Evolutionary conservation across 2,888 invertebrate genomes (phyloP).

Genomic region (Melieria crassipennis): DNA sequence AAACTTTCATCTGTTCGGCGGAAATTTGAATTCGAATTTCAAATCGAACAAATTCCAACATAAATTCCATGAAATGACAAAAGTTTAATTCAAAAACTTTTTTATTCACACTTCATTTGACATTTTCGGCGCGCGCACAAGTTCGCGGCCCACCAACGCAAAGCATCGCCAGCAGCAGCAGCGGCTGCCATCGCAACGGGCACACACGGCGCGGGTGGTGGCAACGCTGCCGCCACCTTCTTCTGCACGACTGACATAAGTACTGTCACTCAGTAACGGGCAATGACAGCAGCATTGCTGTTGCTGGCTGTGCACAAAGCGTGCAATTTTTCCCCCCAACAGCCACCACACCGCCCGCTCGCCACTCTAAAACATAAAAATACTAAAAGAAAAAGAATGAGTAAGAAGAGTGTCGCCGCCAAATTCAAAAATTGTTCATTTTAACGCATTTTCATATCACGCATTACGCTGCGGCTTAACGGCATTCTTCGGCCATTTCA

Average conservation of each 20-base stretch:
- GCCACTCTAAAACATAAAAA: no score
- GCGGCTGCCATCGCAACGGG: not conserved
- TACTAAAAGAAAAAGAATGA: no score
- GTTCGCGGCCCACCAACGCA: constrained; percentile 3
- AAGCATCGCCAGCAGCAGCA: not conserved
- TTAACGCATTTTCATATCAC: not conserved
- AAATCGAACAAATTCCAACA: constrained; percentile 31
- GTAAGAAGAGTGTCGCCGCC: no score
- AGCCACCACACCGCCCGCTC: no score
- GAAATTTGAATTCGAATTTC: constrained; percentile 37
- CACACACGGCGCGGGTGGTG: constrained; percentile 11
- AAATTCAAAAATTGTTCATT: no score
- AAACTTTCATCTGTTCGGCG: constrained; percentile 32
- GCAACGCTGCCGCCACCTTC: constrained; percentile 12
- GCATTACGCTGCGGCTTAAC: not conserved
- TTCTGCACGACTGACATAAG: no score
- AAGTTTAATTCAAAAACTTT: constrained; percentile 43
- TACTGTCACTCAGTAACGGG: no score
- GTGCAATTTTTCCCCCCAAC: no score
- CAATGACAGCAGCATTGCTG: not conserved
- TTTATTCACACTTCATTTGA: constrained; percentile 43
- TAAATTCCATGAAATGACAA: constrained; percentile 40
- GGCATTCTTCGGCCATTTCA: no score
- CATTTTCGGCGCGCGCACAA: constrained; percentile 17
- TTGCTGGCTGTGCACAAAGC: no score